A percentile compares a stretch with the other conserved stretches of the same genome.
phyloP scores from a whole-genome alignment of 2,113 vertebrate species.

The western clawed frog (Xenopus tropicalis) region UCB_Xtro_10.0 CM004443.2:20557001-20557500 shows the following conservation, averaged over 20 bases:
- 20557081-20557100: too few species aligned
- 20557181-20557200: not conserved
- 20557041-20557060: too few species aligned
- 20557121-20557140: too few species aligned
- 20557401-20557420: not conserved
- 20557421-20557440: not conserved
- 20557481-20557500: not conserved
- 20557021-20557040: too few species aligned
- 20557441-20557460: not conserved
- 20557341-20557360: not conserved
- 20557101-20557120: too few species aligned
- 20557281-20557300: slow-evolving; percentile 6
- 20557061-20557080: too few species aligned
- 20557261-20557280: slow-evolving; percentile 1
- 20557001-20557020: too few species aligned
- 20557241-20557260: not conserved
- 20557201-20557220: not conserved
- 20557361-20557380: not conserved
- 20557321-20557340: not conserved
- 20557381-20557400: not conserved
- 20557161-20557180: not conserved
- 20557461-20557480: not conserved
- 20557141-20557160: not conserved
- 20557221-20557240: not conserved
- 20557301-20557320: not conserved